phyloP scores from a whole-genome alignment of 2,888 invertebrate species.

The Melanotus villosus region DNA sequence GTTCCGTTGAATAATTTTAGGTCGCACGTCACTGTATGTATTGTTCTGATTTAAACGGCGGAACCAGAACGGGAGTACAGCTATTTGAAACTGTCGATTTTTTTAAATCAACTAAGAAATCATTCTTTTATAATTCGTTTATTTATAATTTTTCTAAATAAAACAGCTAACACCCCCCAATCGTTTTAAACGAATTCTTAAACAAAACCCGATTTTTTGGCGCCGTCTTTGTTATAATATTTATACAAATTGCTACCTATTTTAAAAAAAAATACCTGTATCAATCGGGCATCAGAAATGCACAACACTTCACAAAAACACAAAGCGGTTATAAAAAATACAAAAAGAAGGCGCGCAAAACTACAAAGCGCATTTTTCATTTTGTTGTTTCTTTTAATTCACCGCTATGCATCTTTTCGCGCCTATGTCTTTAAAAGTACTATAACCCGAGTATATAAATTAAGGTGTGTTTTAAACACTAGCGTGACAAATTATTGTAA shows the following conservation, averaged over 20 bases:
- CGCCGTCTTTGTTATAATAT: too few relatives aligned
- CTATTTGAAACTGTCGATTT: constrained; percentile 15
- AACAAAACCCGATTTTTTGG: too few relatives aligned
- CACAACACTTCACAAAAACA: constrained; percentile 6
- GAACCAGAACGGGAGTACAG: constrained; percentile 37
- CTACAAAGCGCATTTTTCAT: constrained; percentile 33
- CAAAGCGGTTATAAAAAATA: constrained; percentile 7
- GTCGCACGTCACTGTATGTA: constrained; percentile 44
- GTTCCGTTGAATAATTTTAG: constrained; percentile 50
- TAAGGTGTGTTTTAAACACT: constrained; percentile 63
- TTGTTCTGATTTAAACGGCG: constrained; percentile 51
- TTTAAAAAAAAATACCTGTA: constrained; percentile 55
- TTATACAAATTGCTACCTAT: too few relatives aligned
- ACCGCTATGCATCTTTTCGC: constrained; percentile 40
- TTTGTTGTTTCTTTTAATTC: constrained; percentile 29
- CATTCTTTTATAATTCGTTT: background rate
- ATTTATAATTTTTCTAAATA: too few relatives aligned
- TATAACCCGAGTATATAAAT: constrained; percentile 55
- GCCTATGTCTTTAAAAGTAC: constrained; percentile 49
- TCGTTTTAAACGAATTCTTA: too few relatives aligned
- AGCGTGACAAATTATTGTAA: constrained; percentile 67
- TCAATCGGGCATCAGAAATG: constrained; percentile 53
- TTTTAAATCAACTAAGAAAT: constrained; percentile 2
- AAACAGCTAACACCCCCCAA: too few relatives aligned
- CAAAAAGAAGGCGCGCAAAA: constrained; percentile 22